phyloP scores from a whole-genome alignment of 2,888 invertebrate genomes.

The Deilephila porcellus region DNA sequence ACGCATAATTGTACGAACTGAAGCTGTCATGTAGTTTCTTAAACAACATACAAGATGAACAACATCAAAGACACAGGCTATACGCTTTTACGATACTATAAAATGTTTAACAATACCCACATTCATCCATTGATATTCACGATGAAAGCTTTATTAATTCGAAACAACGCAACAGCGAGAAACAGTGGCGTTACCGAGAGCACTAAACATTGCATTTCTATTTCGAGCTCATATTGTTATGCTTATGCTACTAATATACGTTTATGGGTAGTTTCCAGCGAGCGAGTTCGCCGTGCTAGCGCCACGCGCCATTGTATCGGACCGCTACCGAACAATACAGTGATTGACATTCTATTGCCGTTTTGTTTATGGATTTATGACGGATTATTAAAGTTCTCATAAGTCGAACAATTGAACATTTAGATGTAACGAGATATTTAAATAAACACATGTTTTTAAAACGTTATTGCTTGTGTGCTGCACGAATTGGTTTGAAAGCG shows the following conservation, averaged over 20 bases:
- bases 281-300: background rate
- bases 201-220: constrained; percentile 55
- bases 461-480: background rate
- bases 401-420: constrained; percentile 36
- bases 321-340: constrained; percentile 64
- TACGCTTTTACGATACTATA: constrained; percentile 59
- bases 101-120: constrained; percentile 36
- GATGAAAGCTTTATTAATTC: constrained; percentile 58
- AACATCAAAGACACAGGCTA: constrained; percentile 63
- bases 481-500: background rate
- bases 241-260: constrained; percentile 73
- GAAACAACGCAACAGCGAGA: constrained; percentile 38
- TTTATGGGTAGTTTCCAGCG: constrained; percentile 46
- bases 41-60: constrained; percentile 35
- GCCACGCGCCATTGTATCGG: background rate
- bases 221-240: constrained; percentile 60
- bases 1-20: background rate
- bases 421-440: constrained; percentile 21
- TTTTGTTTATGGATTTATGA: constrained; percentile 46
- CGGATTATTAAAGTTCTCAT: constrained; percentile 38
- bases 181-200: constrained; percentile 36
- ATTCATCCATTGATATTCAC: constrained; percentile 28
- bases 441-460: constrained; percentile 12
- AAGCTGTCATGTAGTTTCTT: background rate
- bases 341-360: constrained; percentile 62